These are phyloP conservation scores for Lasioglossum figueresi DNA, from an alignment of 2,888 invertebrate genomes.

Conservation along the genomic window DNA sequence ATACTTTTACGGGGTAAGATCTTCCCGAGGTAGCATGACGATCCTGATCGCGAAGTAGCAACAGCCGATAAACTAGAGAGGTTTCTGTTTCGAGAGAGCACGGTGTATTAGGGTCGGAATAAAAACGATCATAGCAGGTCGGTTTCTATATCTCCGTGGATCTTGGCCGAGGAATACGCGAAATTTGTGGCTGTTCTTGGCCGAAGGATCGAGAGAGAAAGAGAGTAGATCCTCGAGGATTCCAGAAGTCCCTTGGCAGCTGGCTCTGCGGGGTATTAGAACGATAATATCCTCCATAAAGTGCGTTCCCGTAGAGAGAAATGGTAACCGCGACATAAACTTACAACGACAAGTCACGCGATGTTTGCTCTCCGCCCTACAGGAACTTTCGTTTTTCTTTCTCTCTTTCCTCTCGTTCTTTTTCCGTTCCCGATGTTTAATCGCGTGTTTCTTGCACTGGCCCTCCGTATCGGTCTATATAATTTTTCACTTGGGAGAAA, in stretches of 20 bases:
- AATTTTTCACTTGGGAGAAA: not conserved
- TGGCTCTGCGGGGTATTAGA: constrained; percentile 20
- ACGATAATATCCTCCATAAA: constrained; percentile 59
- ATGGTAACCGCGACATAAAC: constrained; percentile 47
- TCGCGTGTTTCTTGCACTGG: constrained; percentile 11
- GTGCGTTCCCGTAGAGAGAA: constrained; percentile 47
- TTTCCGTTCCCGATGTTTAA: not conserved
- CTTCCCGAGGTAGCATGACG: not conserved
- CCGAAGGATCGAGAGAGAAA: not conserved
- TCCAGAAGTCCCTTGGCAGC: constrained; percentile 46
- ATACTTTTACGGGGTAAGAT: not conserved
- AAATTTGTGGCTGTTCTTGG: constrained; percentile 32
- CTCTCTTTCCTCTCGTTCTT: constrained; percentile 10
- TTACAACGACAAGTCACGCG: constrained; percentile 45
- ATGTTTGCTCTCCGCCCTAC: constrained; percentile 23
- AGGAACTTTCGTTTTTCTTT: constrained; percentile 3
- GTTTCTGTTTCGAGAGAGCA: not conserved
- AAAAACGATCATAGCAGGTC: constrained; percentile 30
- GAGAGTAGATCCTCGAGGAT: constrained; percentile 23
- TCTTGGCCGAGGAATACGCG: constrained; percentile 19
- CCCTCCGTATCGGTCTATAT: not conserved
- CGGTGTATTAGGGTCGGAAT: not conserved
- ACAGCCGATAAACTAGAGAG: constrained; percentile 5
- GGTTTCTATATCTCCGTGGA: constrained; percentile 27
- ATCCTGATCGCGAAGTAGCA: not conserved